A percentile compares a stretch with the other conserved stretches of the same genome.
Conservation (phyloP, 2,888 invertebrate genomes). For the Sepioteuthis lessoniana region DNA sequence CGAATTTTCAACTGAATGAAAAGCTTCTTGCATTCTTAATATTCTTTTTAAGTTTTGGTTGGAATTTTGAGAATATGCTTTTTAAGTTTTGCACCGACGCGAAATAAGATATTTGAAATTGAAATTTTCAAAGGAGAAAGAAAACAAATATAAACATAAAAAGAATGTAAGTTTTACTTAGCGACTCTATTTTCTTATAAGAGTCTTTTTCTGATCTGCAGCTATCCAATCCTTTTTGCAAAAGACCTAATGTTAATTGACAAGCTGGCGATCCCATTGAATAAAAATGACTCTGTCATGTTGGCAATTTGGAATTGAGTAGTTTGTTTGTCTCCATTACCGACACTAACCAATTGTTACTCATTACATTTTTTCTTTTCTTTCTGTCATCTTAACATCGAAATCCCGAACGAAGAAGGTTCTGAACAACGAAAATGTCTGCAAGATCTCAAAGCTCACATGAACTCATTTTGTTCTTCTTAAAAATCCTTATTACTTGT, state of each 20-base stretch:
- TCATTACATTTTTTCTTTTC: neutral
- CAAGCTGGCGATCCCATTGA: neutral
- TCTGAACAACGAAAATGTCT: neutral
- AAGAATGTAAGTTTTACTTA: too few relatives aligned
- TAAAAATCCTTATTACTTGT: neutral
- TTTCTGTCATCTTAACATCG: neutral
- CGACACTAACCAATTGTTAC: neutral
- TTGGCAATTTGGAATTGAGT: neutral
- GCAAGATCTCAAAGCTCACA: neutral
- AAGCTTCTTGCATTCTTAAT: too few relatives aligned
- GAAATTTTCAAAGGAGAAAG: neutral
- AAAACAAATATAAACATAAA: neutral
- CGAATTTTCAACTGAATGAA: too few relatives aligned
- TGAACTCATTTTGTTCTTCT: neutral
- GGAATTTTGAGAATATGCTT: neutral
- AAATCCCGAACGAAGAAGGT: neutral
- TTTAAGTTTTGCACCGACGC: neutral
- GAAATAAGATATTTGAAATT: neutral
- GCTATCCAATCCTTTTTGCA: neutral
- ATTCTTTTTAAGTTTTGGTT: too few relatives aligned
- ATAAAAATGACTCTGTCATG: neutral
- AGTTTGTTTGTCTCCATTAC: neutral
- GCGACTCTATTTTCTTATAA: too few relatives aligned
- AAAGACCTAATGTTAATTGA: conserved; percentile 34
- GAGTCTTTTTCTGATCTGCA: too few relatives aligned